Base-by-base conservation (phyloP, 2,797 vertebrate genomes). In the Chelidonichthys spinosus region DNA sequence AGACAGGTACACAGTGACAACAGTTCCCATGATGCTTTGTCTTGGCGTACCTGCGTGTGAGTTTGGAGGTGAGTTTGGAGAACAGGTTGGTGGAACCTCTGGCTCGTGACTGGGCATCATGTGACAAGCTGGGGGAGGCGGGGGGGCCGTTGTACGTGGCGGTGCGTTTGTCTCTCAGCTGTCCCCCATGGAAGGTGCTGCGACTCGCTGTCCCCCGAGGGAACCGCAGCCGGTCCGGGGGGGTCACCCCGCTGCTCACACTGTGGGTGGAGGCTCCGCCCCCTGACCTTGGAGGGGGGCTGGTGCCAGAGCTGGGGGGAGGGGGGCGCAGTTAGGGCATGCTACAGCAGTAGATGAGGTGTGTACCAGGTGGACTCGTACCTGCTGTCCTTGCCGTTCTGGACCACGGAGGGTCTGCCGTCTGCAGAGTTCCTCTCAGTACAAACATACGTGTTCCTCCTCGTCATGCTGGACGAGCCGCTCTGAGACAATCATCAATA, bases 81-180 rank as follows among this genome's bases (percentile, higher is more conserved):
- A 98, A 97, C 18, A 98, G 95, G 68, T 97, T 97, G 76, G 96
- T 95, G 84, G 97, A 96, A 43, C 96, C 96, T 40, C 96, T 92
- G 85, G 95, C 93, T 82, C 97, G 95, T 3, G 96, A 94, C 84
- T 97, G 97, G 0, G 95, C 95, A 69, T 97, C 96, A 0, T 97
- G 96, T 37, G 96, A 97, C 70, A 97, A 93, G 42, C 96, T 97
- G 83, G 97, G 97, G 0, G 97, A 98, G 59, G 97, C 97, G 0
- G 97, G 97, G 0, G 97, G 97, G 14, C 97, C 96, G 0, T 97
- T 97, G 85, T 98, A 98, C 2, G 97, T 97, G 43, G 97, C 97
- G 0, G 96, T 97, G 58, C 96, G 96, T 33, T 96, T 93, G 62
- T 97, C 97, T 25, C 96, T 85, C 69, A 96, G 95, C 90, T 97